Evolutionary conservation across 2,888 invertebrate genomes (phyloP).

Genomic region (Octodonta nipae): DNA sequence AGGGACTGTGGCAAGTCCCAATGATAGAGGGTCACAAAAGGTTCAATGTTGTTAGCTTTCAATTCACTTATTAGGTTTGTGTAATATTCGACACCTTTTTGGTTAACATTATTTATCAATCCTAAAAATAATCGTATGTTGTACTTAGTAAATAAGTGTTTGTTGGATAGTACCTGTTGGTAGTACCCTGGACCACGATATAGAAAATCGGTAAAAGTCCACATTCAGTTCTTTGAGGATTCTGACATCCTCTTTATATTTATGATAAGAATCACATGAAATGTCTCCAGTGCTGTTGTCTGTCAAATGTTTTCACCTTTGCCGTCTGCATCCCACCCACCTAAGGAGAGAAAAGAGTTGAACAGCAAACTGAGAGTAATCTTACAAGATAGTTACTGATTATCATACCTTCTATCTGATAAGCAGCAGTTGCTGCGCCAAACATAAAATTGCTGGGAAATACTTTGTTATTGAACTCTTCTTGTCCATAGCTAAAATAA

Average conservation of each 20-base stretch:
- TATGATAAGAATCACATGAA: constrained; percentile 1
- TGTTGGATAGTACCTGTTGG: background rate
- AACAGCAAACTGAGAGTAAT: no score
- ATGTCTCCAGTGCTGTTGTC: constrained; percentile 1
- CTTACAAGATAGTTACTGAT: no score
- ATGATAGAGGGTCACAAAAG: constrained; percentile 50
- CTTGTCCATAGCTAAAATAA: no score
- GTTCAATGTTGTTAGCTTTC: constrained; percentile 37
- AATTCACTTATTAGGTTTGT: constrained; percentile 35
- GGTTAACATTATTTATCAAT: constrained; percentile 30
- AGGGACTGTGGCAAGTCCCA: constrained; percentile 16
- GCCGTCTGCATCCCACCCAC: background rate
- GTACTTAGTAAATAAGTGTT: no score
- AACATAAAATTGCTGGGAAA: no score
- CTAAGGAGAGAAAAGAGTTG: no score
- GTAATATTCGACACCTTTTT: constrained; percentile 27
- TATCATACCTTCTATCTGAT: no score
- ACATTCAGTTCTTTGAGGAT: background rate
- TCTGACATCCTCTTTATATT: background rate
- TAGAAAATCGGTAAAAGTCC: background rate
- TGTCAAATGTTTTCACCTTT: constrained; percentile 2
- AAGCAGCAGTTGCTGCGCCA: no score
- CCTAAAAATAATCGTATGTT: constrained; percentile 4
- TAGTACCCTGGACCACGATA: constrained; percentile 1
- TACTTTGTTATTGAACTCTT: no score